Conservation (phyloP, 2,888 invertebrate genomes). For the Thereva unica region DNA sequence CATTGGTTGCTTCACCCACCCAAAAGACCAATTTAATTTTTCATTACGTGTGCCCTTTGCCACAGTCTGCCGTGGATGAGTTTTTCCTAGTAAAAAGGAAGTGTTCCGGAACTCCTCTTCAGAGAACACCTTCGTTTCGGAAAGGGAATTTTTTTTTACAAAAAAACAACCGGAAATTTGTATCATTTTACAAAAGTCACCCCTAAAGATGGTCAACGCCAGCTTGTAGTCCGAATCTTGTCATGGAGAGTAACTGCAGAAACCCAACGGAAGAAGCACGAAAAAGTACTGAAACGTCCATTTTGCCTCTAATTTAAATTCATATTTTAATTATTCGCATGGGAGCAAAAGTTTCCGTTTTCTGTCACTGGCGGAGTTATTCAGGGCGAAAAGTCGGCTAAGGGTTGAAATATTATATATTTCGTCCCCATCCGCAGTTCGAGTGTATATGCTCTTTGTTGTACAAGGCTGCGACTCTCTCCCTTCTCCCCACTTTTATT, state of each 20-base stretch:
- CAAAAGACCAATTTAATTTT: too few species aligned
- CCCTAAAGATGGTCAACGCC: too few species aligned
- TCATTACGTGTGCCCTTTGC: too few species aligned
- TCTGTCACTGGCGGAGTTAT: neutral
- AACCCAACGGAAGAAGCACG: conserved; percentile 1
- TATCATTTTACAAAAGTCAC: too few species aligned
- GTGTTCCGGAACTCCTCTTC: too few species aligned
- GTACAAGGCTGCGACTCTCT: neutral
- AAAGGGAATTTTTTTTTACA: too few species aligned
- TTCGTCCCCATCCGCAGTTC: neutral
- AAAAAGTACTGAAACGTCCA: conserved; percentile 23
- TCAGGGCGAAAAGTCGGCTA: neutral
- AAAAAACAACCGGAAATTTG: too few species aligned
- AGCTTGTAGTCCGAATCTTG: neutral
- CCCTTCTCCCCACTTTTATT: conserved; percentile 3
- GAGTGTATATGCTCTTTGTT: neutral
- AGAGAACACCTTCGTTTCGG: too few species aligned
- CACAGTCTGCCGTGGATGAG: too few species aligned
- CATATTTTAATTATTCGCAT: conserved; percentile 34
- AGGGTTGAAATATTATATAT: neutral
- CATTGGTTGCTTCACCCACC: too few species aligned
- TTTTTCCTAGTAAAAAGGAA: too few species aligned
- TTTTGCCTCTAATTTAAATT: conserved; percentile 23
- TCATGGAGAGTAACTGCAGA: neutral
- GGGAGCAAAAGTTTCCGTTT: conserved; percentile 14